Base-by-base conservation (phyloP, 1,140 invertebrate species). In the Microplitis demolitor region DNA sequence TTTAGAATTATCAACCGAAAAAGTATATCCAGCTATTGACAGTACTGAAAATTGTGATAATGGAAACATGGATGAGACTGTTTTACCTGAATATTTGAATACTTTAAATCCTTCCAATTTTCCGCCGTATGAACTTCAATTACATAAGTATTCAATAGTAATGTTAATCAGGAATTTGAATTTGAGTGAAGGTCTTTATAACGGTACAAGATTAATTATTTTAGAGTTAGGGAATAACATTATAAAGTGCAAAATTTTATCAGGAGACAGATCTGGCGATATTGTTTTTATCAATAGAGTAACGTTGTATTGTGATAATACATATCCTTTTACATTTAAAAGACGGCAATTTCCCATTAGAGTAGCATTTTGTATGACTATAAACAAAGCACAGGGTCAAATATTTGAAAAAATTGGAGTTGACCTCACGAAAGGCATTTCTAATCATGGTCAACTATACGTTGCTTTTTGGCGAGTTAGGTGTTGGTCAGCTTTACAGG, bases 191-290 rank as follows among this genome's bases (percentile, higher is more conserved):
- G 72, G 72, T 11, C 39, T 78, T 73, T 73, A 56, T 63, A 73
- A 73, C 37, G 74, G 76, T 11, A 76, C 74, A 34, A 67, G 76
- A 24, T 51, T 50, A 51, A 71, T 78, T 11, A 35, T 53, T 5
- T 45, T 45, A 45, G 50, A 74, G 58, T n/a, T 78, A 39, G 51
- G 24, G 1, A 66, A 77, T 37, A 50, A 73, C 70, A 56, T 75
- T 24, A 70, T 79, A 45, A 71, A 64, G 37, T 75, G 71, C 13
- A 75, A 75, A 74, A 77, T 75, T 24, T 14, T 79, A 24, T 45
- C 39, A 11, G 39, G 39, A 6, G 39, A 45, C 39, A 45, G 0
- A 45, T 11, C 5, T 11, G 39, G 61, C 5, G 54, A 72, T 54
- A 35, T 67, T n/a, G 50, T 66, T 6, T 66, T 72, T 24, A 45